Evolutionary conservation across 2,113 vertebrate genomes (phyloP).

Genomic region (Xerus inauris): DNA sequence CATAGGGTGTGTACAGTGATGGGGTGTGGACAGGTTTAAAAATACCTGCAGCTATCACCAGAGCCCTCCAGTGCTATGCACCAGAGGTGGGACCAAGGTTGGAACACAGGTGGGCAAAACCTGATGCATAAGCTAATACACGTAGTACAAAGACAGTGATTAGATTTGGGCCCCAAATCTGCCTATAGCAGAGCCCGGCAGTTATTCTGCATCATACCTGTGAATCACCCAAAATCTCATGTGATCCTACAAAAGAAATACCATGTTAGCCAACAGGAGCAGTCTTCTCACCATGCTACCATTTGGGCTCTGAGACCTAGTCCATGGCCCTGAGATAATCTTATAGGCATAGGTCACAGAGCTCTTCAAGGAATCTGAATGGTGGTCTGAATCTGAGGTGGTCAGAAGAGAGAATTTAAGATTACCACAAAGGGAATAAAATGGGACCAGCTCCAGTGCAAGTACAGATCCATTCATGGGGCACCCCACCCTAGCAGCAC

Average conservation of each 20-base stretch:
- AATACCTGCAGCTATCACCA: neutral
- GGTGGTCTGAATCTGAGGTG: no score
- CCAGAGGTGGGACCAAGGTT: neutral
- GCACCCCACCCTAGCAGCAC: neutral
- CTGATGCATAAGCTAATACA: no score
- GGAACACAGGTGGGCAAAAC: neutral
- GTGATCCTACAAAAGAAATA: neutral
- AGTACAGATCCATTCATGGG: neutral
- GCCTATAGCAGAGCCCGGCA: neutral
- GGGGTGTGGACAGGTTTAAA: neutral
- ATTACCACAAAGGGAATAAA: neutral
- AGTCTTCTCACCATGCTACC: neutral
- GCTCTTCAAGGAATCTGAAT: neutral
- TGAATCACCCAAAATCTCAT: neutral
- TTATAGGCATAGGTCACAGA: neutral
- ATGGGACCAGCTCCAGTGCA: neutral
- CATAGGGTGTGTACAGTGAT: no score
- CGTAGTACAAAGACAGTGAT: neutral
- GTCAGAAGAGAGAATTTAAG: neutral
- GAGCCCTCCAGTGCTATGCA: neutral
- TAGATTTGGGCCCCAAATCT: neutral
- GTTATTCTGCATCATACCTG: neutral
- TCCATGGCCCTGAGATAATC: neutral
- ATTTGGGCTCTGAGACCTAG: neutral
- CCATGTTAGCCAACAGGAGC: neutral